Percentiles rank a stretch among this genome's conserved stretches.
phyloP scores from a whole-genome alignment of 2,113 vertebrate species.

The Podiceps cristatus region DNA sequence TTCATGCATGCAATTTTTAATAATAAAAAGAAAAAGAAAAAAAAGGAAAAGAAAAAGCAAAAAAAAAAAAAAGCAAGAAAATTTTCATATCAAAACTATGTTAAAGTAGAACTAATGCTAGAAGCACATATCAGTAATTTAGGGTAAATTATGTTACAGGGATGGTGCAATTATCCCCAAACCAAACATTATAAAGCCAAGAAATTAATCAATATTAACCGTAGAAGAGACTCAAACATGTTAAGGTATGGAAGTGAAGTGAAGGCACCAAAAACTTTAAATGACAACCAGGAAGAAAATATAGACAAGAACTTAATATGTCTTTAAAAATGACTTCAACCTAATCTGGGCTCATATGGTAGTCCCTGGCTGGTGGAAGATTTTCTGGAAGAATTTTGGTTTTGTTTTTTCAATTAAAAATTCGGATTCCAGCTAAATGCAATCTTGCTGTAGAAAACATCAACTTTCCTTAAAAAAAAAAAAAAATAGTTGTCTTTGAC shows the following conservation, averaged over 20 bases:
- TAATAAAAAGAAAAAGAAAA: slow-evolving; percentile 35
- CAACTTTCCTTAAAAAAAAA: neutral
- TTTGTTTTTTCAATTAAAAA: slow-evolving; percentile 31
- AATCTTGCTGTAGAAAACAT: slow-evolving; percentile 50
- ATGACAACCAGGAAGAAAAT: slow-evolving; percentile 72
- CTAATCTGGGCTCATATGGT: slow-evolving; percentile 45
- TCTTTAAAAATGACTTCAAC: slow-evolving; percentile 66
- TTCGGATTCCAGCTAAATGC: slow-evolving; percentile 35
- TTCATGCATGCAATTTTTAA: slow-evolving; percentile 66
- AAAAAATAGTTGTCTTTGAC: neutral
- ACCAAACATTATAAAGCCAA: slow-evolving; percentile 63
- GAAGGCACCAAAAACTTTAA: slow-evolving; percentile 71
- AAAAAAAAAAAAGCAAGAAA: slow-evolving; percentile 54
- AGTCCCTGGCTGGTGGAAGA: slow-evolving; percentile 62
- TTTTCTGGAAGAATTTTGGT: slow-evolving; percentile 24
- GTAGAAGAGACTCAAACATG: slow-evolving; percentile 71
- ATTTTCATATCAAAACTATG: slow-evolving; percentile 44
- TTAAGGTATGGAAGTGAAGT: slow-evolving; percentile 72
- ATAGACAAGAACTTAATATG: slow-evolving; percentile 65
- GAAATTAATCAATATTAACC: slow-evolving; percentile 63
- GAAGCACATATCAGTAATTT: slow-evolving; percentile 61
- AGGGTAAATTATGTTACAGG: slow-evolving; percentile 50
- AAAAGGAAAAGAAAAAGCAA: neutral
- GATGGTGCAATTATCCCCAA: slow-evolving; percentile 66
- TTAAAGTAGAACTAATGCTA: slow-evolving; percentile 51